phyloP scores from a whole-genome alignment of 2,113 vertebrate genomes.

The Ptilorrhoa leucosticta region DNA sequence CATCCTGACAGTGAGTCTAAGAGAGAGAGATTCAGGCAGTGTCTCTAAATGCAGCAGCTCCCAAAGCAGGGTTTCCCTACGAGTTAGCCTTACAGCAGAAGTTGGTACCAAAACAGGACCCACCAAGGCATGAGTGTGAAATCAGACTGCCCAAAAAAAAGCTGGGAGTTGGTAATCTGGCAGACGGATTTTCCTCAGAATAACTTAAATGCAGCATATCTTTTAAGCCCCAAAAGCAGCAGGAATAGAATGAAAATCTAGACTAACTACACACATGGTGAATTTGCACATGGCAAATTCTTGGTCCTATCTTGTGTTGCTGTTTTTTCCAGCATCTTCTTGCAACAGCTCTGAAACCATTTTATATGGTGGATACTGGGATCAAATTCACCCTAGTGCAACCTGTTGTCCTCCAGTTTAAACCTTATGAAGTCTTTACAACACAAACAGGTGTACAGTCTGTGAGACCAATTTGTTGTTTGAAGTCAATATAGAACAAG shows the following conservation, averaged over 20 bases:
- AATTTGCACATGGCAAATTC: neutral
- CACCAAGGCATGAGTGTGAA: neutral
- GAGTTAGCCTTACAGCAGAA: neutral
- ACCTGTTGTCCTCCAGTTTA: neutral
- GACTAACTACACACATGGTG: neutral
- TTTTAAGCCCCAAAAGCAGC: neutral
- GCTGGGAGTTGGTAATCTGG: neutral
- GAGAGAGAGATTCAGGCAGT: neutral
- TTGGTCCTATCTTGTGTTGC: neutral
- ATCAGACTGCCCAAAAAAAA: neutral
- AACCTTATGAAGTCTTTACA: neutral
- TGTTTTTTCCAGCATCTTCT: neutral
- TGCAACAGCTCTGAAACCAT: neutral
- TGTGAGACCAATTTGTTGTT: neutral
- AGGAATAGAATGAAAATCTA: neutral
- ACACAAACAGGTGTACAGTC: neutral
- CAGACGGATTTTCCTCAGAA: neutral
- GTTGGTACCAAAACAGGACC: neutral
- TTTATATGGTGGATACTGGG: neutral
- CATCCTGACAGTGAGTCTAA: neutral
- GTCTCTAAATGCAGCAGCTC: neutral
- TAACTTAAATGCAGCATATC: neutral
- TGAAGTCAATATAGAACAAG: neutral
- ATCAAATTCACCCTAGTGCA: neutral
- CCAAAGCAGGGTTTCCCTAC: neutral